Evolutionary conservation across 2,113 vertebrate species (phyloP).

Genomic region (Panthera uncia): DNA sequence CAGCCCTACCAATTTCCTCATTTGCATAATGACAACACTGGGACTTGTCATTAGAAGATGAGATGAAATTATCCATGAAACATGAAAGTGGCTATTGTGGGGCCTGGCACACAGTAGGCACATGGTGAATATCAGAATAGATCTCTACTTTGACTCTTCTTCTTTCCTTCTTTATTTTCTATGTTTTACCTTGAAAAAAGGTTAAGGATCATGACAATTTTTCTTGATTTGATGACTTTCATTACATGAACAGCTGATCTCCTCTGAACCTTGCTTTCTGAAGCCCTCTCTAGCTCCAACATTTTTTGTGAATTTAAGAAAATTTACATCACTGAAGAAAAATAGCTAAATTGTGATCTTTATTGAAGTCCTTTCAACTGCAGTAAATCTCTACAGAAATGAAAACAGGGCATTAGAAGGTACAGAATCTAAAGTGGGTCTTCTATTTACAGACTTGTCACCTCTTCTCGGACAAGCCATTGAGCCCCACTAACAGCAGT

Average conservation of each 20-base stretch:
- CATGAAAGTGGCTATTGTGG: neutral
- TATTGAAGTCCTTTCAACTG: neutral
- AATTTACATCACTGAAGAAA: neutral
- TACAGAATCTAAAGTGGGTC: neutral
- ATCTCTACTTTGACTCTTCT: neutral
- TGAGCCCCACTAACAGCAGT: neutral
- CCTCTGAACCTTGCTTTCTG: neutral
- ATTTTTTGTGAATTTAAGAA: neutral
- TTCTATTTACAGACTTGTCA: slow-evolving; percentile 32
- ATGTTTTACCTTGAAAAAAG: neutral
- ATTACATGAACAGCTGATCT: neutral
- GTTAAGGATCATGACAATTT: neutral
- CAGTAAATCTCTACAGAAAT: neutral
- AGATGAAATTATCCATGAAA: neutral
- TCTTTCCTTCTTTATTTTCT: neutral
- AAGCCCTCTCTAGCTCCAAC: neutral
- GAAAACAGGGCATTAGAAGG: neutral
- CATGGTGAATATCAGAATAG: neutral
- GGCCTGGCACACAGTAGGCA: neutral
- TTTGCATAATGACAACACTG: neutral
- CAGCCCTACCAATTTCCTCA: neutral
- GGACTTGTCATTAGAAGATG: neutral
- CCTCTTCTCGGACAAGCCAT: neutral
- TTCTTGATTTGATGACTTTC: neutral
- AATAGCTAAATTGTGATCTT: neutral